Evolutionary conservation across 1,140 invertebrate genomes (phyloP).

Genomic region (Coptotermes formosanus): DNA sequence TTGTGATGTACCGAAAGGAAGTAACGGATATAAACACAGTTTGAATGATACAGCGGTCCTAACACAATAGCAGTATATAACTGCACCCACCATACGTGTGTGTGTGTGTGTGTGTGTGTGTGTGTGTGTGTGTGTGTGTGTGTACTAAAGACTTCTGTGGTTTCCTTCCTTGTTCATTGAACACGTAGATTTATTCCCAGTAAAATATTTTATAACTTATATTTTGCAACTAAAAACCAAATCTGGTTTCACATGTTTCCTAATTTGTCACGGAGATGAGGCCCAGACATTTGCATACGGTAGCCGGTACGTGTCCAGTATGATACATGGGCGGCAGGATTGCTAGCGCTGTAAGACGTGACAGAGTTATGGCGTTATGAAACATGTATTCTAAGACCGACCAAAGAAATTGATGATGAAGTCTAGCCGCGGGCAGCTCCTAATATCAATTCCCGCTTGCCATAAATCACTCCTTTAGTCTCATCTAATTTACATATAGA

Average conservation of each 20-base stretch:
- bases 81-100: too few relatives aligned
- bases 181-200: too few relatives aligned
- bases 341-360: not conserved
- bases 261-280: not conserved
- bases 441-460: not conserved
- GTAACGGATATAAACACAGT: too few relatives aligned
- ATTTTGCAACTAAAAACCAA: not conserved
- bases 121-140: too few relatives aligned
- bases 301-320: not conserved
- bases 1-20: too few relatives aligned
- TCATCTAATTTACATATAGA: not conserved
- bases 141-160: too few relatives aligned
- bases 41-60: too few relatives aligned
- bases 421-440: not conserved
- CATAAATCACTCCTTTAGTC: not conserved
- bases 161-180: too few relatives aligned
- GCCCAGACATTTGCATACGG: not conserved
- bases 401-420: not conserved
- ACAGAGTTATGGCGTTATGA: not conserved
- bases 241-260: not conserved
- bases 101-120: too few relatives aligned
- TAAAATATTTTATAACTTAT: too few relatives aligned
- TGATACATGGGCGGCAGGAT: not conserved
- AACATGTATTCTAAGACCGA: not conserved
- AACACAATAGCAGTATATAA: too few relatives aligned